Base-by-base conservation (phyloP, 2,888 invertebrate species). In the Parascotia fuliginaria region DNA sequence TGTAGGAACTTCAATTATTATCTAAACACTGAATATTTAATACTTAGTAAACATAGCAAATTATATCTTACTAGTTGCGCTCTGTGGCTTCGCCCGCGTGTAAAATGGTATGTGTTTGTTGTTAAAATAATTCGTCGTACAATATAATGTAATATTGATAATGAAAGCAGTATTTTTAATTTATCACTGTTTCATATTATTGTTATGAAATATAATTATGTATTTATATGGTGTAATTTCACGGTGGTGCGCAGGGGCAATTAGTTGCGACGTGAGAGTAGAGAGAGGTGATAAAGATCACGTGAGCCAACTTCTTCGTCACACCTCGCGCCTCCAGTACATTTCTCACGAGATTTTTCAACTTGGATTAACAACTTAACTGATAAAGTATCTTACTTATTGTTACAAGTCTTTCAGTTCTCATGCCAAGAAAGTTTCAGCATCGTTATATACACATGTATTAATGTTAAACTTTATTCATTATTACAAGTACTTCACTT, bases 261-360 rank as follows among this genome's bases (percentile, higher is more conserved):
- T 89, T 89, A 89, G 85, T 83, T 24, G 64, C 73, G 76, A 85
- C 82, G 87, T 85, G 85, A 87, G 85, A 84, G 85, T 77, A 66
- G 70, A 70, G 45, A 68, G 60, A 55, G 68, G 71, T 73, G 78
- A 76, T 74, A 68, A 56, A 81, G 52, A 86, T 85, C 85, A 53
- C 52, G 51, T 48, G 55, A 56, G 58, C 15, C 67, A 61, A 60
- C 53, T 65, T 62, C 65, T 55, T 59, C 66, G 72, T 75, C 75
- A 75, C 78, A 75, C 66, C 61, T 65, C 55, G 52, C 72, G 75
- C 67, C 45, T 63, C 55, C 49, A 56, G 47, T 39, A 62, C 52
- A 54, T 46, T 71, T 72, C 70, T 60, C 70, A 72, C 58, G 65
- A 69, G 62, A 68, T 66, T 57, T 57, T 65, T 65, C 52, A 62